Conservation (phyloP, 2,888 invertebrate species). For the Pyrochroa serraticornis region DNA sequence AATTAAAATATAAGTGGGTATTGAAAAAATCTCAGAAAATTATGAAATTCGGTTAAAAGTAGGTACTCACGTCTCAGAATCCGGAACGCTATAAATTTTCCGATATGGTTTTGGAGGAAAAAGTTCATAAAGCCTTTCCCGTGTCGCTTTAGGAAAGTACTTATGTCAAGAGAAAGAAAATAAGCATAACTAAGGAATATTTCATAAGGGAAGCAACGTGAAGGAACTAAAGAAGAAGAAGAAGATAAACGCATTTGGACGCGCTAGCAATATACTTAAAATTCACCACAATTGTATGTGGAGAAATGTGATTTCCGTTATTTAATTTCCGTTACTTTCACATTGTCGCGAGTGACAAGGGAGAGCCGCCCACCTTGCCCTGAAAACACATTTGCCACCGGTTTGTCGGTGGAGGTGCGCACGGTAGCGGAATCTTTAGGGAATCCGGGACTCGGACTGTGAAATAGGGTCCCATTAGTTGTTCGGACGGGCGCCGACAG, state of each 20-base stretch:
- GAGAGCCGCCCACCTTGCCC: conserved; percentile 3
- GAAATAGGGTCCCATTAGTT: conserved; percentile 48
- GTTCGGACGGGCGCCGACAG: conserved; percentile 30
- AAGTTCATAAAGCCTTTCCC: conserved; percentile 1
- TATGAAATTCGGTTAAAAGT: too few species aligned
- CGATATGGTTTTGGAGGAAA: too few species aligned
- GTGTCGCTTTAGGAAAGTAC: background rate
- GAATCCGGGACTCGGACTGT: conserved; percentile 42
- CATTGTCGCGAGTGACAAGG: conserved; percentile 24
- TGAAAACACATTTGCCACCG: conserved; percentile 28
- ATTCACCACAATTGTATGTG: conserved; percentile 37
- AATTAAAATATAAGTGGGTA: too few species aligned
- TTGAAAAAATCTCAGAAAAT: too few species aligned
- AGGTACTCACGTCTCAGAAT: too few species aligned
- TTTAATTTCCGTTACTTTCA: conserved; percentile 37
- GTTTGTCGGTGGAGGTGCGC: conserved; percentile 16
- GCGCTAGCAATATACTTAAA: conserved; percentile 32
- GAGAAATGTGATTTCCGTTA: conserved; percentile 39
- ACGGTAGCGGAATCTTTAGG: conserved; percentile 28
- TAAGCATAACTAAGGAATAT: conserved; percentile 29
- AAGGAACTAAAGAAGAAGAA: conserved; percentile 21
- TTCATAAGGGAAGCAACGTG: conserved; percentile 23
- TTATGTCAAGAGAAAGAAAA: conserved; percentile 19
- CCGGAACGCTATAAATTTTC: too few species aligned
- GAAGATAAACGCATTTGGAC: conserved; percentile 29